phyloP scores from a whole-genome alignment of 37 sponge, comb jelly and placozoan genomes.

The Geodia barretti region DNA sequence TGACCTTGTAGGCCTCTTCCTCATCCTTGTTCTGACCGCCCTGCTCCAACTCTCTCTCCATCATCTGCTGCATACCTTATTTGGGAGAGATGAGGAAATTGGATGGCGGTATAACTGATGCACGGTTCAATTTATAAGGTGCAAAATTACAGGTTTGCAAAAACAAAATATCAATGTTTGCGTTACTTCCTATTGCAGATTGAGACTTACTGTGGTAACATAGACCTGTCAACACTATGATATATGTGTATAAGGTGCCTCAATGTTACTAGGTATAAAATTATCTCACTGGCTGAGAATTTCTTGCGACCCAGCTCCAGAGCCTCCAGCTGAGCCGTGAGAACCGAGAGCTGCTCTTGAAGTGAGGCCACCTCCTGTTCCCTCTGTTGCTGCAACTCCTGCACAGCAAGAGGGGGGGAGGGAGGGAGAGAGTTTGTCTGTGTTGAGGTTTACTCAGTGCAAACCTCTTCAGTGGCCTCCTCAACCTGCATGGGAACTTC shows the following conservation, averaged over 20 bases:
- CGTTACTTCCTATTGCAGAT: no score
- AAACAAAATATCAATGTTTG: no score
- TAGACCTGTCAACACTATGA: no score
- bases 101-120: no score
- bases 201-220: no score
- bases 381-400: slow-evolving; percentile 77
- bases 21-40: slow-evolving; percentile 63
- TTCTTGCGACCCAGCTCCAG: slow-evolving; percentile 86
- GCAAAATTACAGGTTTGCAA: no score
- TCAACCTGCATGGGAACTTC: slow-evolving; percentile 39
- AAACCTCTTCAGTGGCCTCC: slow-evolving; percentile 57
- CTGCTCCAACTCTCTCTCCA: slow-evolving; percentile 37
- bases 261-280: not conserved
- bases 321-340: slow-evolving; percentile 66
- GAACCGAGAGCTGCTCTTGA: slow-evolving; percentile 63
- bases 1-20: slow-evolving; percentile 76
- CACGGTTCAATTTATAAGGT: no score
- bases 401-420: slow-evolving; percentile 5
- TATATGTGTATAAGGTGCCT: no score
- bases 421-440: not conserved
- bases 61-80: slow-evolving; percentile 44
- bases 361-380: slow-evolving; percentile 75
- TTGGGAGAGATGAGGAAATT: not conserved
- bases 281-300: slow-evolving; percentile 42
- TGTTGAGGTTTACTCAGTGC: not conserved